Evolutionary conservation across 2,113 vertebrate species (phyloP).

Genomic region (Ascaphus truei): DNA sequence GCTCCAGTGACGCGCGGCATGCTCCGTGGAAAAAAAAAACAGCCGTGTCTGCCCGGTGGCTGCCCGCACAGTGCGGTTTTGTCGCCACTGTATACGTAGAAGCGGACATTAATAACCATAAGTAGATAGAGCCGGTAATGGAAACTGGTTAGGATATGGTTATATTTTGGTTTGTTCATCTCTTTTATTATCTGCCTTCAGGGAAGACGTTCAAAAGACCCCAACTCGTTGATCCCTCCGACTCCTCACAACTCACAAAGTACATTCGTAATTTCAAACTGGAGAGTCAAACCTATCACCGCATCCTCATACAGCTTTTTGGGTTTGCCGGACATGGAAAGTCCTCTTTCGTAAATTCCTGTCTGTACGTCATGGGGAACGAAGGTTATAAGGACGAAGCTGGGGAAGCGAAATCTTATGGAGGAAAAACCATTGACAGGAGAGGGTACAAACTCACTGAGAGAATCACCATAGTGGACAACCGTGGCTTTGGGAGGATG

Average conservation of each 20-base stretch:
- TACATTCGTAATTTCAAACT: neutral
- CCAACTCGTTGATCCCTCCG: neutral
- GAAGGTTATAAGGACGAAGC: neutral
- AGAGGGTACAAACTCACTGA: neutral
- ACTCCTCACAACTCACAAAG: neutral
- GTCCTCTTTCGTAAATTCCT: slow-evolving; percentile 21
- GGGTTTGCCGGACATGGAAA: slow-evolving; percentile 16
- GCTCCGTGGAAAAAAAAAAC: too few relatives aligned
- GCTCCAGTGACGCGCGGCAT: too few relatives aligned
- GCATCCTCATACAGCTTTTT: slow-evolving; percentile 15
- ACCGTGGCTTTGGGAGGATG: neutral
- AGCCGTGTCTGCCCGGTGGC: too few relatives aligned
- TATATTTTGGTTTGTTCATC: too few relatives aligned
- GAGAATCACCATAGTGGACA: slow-evolving; percentile 1
- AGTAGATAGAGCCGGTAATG: too few relatives aligned
- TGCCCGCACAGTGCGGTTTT: too few relatives aligned
- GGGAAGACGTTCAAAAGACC: neutral
- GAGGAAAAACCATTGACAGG: neutral
- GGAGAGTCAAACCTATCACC: neutral
- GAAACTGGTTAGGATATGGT: too few relatives aligned
- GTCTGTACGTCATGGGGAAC: neutral
- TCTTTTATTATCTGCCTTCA: neutral
- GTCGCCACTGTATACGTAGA: too few relatives aligned
- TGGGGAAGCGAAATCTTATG: neutral
- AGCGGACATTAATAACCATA: too few relatives aligned